Conservation (phyloP, 2,113 vertebrate genomes). For the Pelecanoides urinatrix region DNA sequence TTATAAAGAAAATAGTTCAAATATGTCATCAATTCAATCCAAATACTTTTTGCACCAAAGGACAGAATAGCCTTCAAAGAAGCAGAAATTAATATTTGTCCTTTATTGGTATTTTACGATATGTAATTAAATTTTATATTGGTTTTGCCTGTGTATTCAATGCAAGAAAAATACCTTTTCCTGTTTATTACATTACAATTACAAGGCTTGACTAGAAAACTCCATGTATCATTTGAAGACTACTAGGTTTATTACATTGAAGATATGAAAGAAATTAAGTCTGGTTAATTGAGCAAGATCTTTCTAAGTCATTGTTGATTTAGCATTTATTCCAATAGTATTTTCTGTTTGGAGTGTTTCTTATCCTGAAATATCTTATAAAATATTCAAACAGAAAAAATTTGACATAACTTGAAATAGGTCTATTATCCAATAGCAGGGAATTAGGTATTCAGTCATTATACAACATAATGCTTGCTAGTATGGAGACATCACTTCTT, state of each 20-base stretch:
- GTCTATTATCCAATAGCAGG: neutral
- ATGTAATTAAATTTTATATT: neutral
- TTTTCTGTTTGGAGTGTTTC: neutral
- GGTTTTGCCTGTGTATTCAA: neutral
- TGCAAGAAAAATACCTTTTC: neutral
- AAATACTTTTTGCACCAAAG: neutral
- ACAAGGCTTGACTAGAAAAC: neutral
- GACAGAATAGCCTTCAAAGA: neutral
- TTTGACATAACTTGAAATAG: neutral
- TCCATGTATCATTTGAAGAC: neutral
- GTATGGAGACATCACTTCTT: neutral
- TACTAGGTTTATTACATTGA: neutral
- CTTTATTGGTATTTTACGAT: neutral
- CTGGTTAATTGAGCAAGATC: neutral
- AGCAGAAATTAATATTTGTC: neutral
- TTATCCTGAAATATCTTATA: neutral
- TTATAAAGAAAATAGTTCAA: neutral
- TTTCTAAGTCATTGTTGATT: neutral
- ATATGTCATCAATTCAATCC: neutral
- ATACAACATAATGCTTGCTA: neutral
- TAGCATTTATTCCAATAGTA: neutral
- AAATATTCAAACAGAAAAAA: neutral
- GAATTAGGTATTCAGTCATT: neutral
- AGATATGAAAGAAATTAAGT: neutral
- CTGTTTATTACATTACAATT: neutral